These are phyloP conservation scores for Canis aureus DNA, from an alignment of 2,113 vertebrate genomes.

Conservation along the genomic window DNA sequence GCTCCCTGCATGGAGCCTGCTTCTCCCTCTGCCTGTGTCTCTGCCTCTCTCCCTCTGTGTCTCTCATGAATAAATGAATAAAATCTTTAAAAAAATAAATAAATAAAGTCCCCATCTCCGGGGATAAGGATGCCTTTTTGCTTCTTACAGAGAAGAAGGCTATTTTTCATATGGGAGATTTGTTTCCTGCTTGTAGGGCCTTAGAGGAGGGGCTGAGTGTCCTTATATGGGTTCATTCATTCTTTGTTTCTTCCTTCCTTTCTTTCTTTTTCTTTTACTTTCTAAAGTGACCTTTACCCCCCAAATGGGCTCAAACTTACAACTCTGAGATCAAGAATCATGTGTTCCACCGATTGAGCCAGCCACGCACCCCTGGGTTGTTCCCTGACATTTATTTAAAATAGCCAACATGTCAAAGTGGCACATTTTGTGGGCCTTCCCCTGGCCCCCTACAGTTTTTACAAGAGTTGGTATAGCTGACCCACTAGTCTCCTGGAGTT, in stretches of 20 bases:
- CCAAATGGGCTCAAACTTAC: neutral
- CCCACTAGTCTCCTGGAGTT: neutral
- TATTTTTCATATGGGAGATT: neutral
- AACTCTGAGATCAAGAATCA: neutral
- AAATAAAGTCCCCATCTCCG: neutral
- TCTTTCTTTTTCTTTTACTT: neutral
- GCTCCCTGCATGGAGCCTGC: too few species aligned
- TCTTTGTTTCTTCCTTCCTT: too few species aligned
- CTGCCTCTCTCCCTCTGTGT: too few species aligned
- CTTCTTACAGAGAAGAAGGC: neutral
- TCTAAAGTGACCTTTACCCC: neutral
- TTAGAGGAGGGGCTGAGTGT: neutral
- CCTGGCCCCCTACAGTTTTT: neutral
- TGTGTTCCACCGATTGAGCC: neutral
- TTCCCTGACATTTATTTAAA: neutral
- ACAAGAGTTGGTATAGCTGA: neutral
- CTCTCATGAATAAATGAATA: too few species aligned
- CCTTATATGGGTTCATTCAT: neutral
- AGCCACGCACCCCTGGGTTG: neutral
- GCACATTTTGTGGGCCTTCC: neutral
- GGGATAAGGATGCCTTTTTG: neutral
- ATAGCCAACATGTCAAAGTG: neutral
- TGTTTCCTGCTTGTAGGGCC: neutral
- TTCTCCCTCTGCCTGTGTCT: too few species aligned
- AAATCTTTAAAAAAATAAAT: too few species aligned